Conservation (phyloP, 1,140 invertebrate genomes). For the Drosophila lini region DNA sequence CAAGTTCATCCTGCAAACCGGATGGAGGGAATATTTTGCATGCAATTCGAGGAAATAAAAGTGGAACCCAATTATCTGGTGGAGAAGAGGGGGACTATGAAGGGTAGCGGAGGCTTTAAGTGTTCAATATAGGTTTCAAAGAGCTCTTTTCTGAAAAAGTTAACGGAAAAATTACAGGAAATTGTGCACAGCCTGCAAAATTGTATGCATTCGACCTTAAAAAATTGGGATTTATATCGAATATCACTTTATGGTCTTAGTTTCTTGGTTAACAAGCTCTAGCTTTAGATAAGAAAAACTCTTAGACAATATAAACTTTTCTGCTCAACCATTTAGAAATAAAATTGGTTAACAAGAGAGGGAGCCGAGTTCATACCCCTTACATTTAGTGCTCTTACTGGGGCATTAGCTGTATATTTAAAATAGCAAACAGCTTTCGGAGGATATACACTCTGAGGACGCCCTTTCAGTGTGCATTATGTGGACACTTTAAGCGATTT, state of each 20-base stretch:
- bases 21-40: conserved; percentile 46
- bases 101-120: conserved; percentile 5
- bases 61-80: conserved; percentile 61
- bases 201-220: neutral
- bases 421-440: neutral
- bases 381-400: neutral
- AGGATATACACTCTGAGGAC: neutral
- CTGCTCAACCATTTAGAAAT: no score
- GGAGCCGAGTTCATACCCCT: neutral
- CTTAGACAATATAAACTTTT: no score
- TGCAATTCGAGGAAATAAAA: conserved; percentile 51
- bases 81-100: neutral
- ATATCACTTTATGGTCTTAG: no score
- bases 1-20: conserved; percentile 20
- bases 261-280: no score
- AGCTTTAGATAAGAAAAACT: no score
- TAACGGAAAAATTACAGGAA: neutral
- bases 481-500: conserved; percentile 22
- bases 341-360: neutral
- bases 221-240: no score
- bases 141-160: conserved; percentile 19
- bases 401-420: neutral
- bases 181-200: neutral
- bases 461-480: conserved; percentile 9
- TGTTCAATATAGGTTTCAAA: conserved; percentile 56